Evolutionary conservation across 2,113 vertebrate genomes (phyloP).

Genomic region (Notechis scutatus): DNA sequence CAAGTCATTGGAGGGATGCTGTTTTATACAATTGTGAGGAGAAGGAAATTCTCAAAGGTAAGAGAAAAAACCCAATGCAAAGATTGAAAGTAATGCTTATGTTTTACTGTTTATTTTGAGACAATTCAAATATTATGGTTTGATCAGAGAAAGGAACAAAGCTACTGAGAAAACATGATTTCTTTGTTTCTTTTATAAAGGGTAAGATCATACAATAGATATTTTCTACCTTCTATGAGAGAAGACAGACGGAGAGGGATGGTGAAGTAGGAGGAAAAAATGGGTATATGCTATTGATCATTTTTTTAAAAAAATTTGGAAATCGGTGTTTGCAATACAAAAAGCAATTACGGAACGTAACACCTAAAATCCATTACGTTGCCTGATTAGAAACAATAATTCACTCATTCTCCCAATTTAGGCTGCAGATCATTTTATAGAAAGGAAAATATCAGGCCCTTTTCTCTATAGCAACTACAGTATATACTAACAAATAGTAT

Average conservation of each 20-base stretch:
- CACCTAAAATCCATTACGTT: not conserved
- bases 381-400: not conserved
- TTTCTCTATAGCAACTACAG: not conserved
- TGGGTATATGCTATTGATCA: not conserved
- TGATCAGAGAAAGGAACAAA: conserved; percentile 36
- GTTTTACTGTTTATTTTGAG: conserved; percentile 61
- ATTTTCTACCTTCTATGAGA: conserved; percentile 30
- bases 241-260: not conserved
- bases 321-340: not conserved
- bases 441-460: not conserved
- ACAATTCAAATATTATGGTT: conserved; percentile 65
- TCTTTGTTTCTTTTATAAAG: conserved; percentile 65
- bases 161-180: conserved; percentile 50
- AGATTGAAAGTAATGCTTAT: conserved; percentile 56
- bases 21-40: conserved; percentile 45
- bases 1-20: conserved; percentile 52
- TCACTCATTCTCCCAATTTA: not conserved
- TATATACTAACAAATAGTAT: not conserved
- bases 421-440: not conserved
- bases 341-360: not conserved
- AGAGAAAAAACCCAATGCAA: conserved; percentile 62
- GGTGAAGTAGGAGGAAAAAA: no score
- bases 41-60: conserved; percentile 41
- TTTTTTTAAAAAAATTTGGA: not conserved
- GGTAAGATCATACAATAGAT: conserved; percentile 31